Evolutionary conservation across 30 jellyfish, hydroid and myxozoan genomes (phyloP), one percentile per base, ranked within the genome.

Genomic region (Aurelia sp.): DNA sequence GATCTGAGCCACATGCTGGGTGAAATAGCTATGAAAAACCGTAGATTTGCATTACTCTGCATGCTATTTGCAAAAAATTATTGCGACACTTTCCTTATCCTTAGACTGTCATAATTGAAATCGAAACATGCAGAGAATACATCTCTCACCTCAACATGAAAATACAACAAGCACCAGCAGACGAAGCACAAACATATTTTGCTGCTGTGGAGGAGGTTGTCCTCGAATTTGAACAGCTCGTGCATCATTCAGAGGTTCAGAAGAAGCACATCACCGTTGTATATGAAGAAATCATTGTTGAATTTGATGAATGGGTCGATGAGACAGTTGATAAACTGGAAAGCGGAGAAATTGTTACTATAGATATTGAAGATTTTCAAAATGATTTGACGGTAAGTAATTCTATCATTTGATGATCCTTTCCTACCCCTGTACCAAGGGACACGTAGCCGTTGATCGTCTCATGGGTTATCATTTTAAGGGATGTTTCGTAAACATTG

Each of bases 291-390:
- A 78, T 71, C 74, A 89, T 94, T 63, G 88, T 35, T 20, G 81
- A 88, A 17, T 94, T 94, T 80, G 99, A 89, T 13, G 89, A 55
- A 18, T 94, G 99, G 99, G 72, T 78, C 0, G 69, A 33, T 53
- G 85, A 65, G 41, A 69, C 76, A 18, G 84, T 94, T 16, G 78
- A 73, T 23, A 62, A 69, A 37, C 79, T 94, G 62, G 88, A 82
- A 31, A 62, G 89, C n/a, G 96, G 97, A 0, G 96, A 78, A 19
- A 82, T 94, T 55, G 65, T 94, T 18, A 94, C 97, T 0, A 84
- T 95, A 20, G 99, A 94, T 69, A 89, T 94, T 60, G 90, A 82
- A n/a, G 95, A 60, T 31, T 94, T 94, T 68, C 97, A 94, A 57
- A 76, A 53, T 18, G 91, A 79, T 37, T 66, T 94, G 76, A 69